phyloP scores from a whole-genome alignment of 2,113 vertebrate species.

The Synodontis membranacea region DNA sequence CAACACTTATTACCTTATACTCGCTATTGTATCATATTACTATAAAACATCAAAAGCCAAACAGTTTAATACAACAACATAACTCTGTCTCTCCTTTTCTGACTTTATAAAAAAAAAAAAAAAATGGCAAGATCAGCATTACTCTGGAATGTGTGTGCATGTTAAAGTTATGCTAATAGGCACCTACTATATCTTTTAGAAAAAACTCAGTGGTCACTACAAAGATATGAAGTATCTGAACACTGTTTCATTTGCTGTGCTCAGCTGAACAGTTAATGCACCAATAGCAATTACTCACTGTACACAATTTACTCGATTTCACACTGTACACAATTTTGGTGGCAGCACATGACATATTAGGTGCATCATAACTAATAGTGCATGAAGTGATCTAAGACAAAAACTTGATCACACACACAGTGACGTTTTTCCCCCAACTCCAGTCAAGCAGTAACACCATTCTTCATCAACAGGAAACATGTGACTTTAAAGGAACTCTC shows the following conservation, averaged over 20 bases:
- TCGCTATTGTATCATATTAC: background rate
- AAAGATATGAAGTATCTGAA: background rate
- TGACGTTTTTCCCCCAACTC: background rate
- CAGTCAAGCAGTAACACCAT: background rate
- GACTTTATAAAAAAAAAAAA: background rate
- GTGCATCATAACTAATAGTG: background rate
- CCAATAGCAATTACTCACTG: background rate
- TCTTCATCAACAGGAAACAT: slow-evolving; percentile 10
- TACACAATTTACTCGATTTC: background rate
- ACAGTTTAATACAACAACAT: background rate
- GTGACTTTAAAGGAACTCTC: background rate
- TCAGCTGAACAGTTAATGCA: background rate
- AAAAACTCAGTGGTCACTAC: background rate
- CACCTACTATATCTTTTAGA: background rate
- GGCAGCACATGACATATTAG: background rate
- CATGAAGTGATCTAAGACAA: background rate
- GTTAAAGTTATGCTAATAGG: background rate
- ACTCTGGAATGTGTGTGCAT: background rate
- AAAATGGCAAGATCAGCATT: background rate
- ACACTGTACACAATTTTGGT: background rate
- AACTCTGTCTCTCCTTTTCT: background rate
- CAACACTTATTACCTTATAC: background rate
- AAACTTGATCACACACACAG: background rate
- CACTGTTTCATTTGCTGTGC: background rate
- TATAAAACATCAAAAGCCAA: background rate